Evolutionary conservation across 1,140 invertebrate genomes (phyloP), one percentile per base, ranked within the genome.

Genomic region (Papilio glaucus): DNA sequence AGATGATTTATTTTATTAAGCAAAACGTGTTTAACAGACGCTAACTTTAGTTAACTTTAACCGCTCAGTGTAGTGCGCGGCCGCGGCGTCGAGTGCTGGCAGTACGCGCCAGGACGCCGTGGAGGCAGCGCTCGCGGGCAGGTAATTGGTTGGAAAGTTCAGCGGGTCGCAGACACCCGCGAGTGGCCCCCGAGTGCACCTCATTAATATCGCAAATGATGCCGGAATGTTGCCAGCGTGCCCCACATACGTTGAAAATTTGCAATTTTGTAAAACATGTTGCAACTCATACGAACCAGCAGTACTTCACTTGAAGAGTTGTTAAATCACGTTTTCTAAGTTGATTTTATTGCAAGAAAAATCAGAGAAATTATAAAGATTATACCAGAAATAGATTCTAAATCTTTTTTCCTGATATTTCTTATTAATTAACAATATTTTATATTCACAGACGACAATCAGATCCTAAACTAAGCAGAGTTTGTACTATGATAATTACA

Each of bases 71-170:
- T 57, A 12, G n/a, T 15, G 29, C 0, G 41, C 15, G 42, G 15
- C 37, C 42, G 60, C 69, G 15, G 45, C 26, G 12, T 67, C 37
- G 53, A 75, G 73, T 72, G 69, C 33, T n/a, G n/a, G n/a, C n/a
- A n/a, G 41, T 67, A 29, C 62, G 76, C 65, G 29, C 24, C 41
- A 68, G 74, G 13, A 13, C 38, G 21, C 5, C 12, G 13, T 13
- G 73, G 72, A 73, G 60, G 67, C 68, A 74, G 68, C 71, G 73
- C 69, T 69, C 65, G 69, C 53, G 1, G 72, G 68, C 72, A 72
- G 71, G 80, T 81, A 81, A 81, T 81, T 81, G 80, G 80, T 75
- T 74, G 80, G 80, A 79, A 81, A 80, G 74, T 74, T 79, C 72
- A 73, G 62, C 71, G 57, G 65, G 37, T 71, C 41, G 45, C 45